phyloP scores from a whole-genome alignment of 1,140 invertebrate genomes.

The Notospermus geniculatus region DNA sequence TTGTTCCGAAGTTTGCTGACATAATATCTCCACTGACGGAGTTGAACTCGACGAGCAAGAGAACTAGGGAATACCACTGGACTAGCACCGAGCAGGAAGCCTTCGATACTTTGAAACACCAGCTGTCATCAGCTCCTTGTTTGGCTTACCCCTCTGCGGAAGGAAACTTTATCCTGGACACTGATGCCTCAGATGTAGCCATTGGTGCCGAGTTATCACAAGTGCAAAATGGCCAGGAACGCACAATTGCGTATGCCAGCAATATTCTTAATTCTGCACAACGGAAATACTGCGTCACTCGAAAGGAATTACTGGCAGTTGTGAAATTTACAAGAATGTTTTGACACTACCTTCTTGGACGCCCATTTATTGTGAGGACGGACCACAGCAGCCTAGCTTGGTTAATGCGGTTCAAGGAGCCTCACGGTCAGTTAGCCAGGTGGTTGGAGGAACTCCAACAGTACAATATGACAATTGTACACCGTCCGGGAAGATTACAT shows the following conservation, averaged over 20 bases:
- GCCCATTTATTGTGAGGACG: conserved; percentile 16
- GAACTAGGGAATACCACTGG: conserved; percentile 11
- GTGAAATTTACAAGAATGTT: conserved; percentile 11
- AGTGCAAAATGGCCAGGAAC: conserved; percentile 28
- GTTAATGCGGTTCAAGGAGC: conserved; percentile 1
- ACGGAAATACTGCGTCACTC: conserved; percentile 17
- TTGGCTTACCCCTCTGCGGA: conserved; percentile 33
- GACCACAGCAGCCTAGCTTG: conserved; percentile 23
- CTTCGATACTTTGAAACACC: conserved; percentile 10
- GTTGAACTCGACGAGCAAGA: conserved; percentile 11
- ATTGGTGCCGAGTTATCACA: conserved; percentile 55
- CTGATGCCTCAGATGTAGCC: conserved; percentile 52
- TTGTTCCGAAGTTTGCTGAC: conserved; percentile 29
- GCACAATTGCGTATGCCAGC: conserved; percentile 14
- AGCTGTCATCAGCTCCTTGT: conserved; percentile 10
- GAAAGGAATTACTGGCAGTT: conserved; percentile 19
- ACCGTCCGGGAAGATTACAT: conserved; percentile 24
- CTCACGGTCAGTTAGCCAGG: conserved; percentile 23
- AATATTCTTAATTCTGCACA: conserved; percentile 11
- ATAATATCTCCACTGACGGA: conserved; percentile 21
- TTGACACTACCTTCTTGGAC: conserved; percentile 17
- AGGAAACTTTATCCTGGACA: conserved; percentile 46
- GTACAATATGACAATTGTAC: conserved; percentile 28
- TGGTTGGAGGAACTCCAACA: conserved; percentile 25
- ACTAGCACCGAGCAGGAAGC: conserved; percentile 4